Evolutionary conservation across 1,140 invertebrate species (phyloP), one percentile per base, ranked within the genome.

Genomic region (Heliconius eleuchia): DNA sequence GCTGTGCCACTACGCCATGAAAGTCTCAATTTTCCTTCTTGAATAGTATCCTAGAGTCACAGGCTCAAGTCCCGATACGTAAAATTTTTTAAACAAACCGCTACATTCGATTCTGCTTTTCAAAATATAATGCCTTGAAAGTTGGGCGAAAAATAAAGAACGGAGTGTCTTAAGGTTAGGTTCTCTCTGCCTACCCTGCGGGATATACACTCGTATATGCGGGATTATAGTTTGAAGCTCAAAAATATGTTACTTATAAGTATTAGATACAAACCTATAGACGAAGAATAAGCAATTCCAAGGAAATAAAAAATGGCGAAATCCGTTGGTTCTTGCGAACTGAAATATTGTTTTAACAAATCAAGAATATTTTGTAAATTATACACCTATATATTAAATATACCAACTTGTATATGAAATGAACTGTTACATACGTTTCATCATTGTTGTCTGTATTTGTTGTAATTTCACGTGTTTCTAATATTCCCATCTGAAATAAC

Each of bases 281-380:
- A 95, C 1, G 98, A 96, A 0, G 97, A 96, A 87, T 98, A 99
- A 0, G 97, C 97, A 19, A 98, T 96, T 0, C 96, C 96, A 66
- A 98, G 86, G 77, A 97, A 96, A 86, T 97, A 97, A 77, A 96
- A 96, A 23, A 96, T 95, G 0, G 96, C 96, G 37, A 96, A 95
- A 50, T 95, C 95, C 2, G 96, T 95, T 1, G 96, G 96, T 78
- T 86, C 93, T 19, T 89, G 87, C 16, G 86, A 78, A 34, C 95
- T 96, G 82, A 39, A 86, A 89, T 11, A 30, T 52, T 52, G 0
- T 9, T 82, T 80, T 7, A 73, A 73, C 71, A 86, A 71, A 19
- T 19, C 30, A 52, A 34, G 3, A 52, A 50, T 52, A n/a, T 11
- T 18, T 46, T 27, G 30, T 75, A 42, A 70, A 42, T 39, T 39